Evolutionary conservation across 2,113 vertebrate genomes (phyloP), one percentile per base, ranked within the genome.

Genomic region (Merops nubicus): DNA sequence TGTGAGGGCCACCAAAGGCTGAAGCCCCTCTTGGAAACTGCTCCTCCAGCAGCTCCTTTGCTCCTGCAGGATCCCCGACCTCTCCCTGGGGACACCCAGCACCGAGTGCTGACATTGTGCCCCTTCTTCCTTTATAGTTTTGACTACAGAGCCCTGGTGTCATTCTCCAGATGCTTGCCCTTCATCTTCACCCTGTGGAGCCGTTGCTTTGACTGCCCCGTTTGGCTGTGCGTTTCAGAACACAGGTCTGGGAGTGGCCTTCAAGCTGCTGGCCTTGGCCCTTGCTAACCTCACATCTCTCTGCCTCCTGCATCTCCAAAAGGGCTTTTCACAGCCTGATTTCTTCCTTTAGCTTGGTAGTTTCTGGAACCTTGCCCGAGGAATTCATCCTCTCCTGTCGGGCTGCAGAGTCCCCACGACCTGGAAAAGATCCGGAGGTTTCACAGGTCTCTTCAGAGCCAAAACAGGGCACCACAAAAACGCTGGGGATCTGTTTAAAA

Each of bases 391-490:
- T 73, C 36, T 96, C 47, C 64, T 75, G 23, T 84, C 86, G 75
- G 38, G 45, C 47, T 94, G 83, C 73, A 67, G 50, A 67, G 28
- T 34, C 34, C 33, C 85, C 81, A 69, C 54, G 63, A 81, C 64
- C 85, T 91, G 90, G 83, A 94, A 95, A 94, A 92, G 47, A 74
- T 81, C 75, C 38, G 9, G 33, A 90, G 33, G 75, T 86, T 94
- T 96, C 83, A 78, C 68, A 40, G 94, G 88, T 78, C 88, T 90
- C 28, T 64, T 86, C 56, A 60, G 76, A 95, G 64, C 63, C 13
- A 12, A 96, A 92, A 91, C 23, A 92, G 79, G 68, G 93, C 75
- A 84, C 75, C 88, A 75, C 79, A 94, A 96, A 96, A 94, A 94
- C 86, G 76, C 9, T 11, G 72, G 79, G 90, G 88, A 95, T 91